These are phyloP conservation scores for Dorcus hopei DNA, from an alignment of 2,888 invertebrate species.

Conservation along the genomic window DNA sequence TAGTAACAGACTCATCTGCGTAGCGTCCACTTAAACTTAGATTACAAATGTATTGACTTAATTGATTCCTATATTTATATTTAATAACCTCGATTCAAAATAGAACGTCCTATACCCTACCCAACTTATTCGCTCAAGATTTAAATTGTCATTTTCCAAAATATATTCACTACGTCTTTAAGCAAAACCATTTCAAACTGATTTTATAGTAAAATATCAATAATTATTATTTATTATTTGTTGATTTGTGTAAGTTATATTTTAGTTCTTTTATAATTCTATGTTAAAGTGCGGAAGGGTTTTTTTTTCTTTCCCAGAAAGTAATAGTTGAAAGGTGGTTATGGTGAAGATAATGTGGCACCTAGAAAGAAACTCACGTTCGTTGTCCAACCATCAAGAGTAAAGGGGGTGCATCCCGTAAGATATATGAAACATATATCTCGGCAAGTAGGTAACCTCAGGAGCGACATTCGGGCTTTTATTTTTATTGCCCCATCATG, in stretches of 20 bases:
- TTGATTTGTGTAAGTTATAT: too few relatives aligned
- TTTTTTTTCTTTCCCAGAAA: neutral
- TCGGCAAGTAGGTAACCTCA: slow-evolving; percentile 2
- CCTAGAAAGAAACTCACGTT: neutral
- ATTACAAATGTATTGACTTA: slow-evolving; percentile 31
- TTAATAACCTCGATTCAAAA: slow-evolving; percentile 28
- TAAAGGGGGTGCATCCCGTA: slow-evolving; percentile 12
- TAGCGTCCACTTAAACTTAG: slow-evolving; percentile 29
- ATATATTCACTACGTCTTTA: too few relatives aligned
- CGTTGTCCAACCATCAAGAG: neutral
- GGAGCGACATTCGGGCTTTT: slow-evolving; percentile 12
- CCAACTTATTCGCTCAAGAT: too few relatives aligned
- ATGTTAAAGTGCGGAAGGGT: neutral
- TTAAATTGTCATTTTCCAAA: too few relatives aligned
- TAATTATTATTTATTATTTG: too few relatives aligned
- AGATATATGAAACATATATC: slow-evolving; percentile 18
- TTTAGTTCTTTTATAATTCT: neutral
- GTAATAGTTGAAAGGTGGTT: neutral
- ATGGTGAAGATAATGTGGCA: neutral
- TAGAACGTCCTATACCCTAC: slow-evolving; percentile 8
- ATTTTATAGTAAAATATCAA: too few relatives aligned
- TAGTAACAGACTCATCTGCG: slow-evolving; percentile 25
- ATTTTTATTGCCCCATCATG: slow-evolving; percentile 17
- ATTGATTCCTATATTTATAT: slow-evolving; percentile 34
- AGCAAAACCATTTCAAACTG: too few relatives aligned